phyloP scores from a whole-genome alignment of 2,888 invertebrate genomes.

The Eulithis prunata region DNA sequence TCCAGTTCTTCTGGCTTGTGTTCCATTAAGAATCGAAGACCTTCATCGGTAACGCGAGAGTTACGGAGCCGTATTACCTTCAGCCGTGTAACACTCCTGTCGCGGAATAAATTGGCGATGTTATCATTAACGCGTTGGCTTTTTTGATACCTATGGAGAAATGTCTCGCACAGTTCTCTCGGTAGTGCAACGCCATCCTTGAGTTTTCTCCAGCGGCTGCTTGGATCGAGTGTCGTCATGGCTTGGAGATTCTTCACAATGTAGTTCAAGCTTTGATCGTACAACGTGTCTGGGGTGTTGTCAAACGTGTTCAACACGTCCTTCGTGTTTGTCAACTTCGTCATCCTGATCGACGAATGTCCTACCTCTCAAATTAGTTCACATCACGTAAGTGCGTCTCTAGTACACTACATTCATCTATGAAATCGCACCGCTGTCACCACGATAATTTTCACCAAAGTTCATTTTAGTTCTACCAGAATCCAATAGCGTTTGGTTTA shows the following conservation, averaged over 20 bases:
- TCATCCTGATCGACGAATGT: slow-evolving; percentile 54
- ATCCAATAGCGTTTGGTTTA: no score
- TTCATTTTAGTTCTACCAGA: slow-evolving; percentile 4
- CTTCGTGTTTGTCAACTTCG: slow-evolving; percentile 57
- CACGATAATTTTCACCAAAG: neutral
- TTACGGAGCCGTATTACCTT: slow-evolving; percentile 88
- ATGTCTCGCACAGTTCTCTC: slow-evolving; percentile 88
- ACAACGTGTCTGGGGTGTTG: slow-evolving; percentile 84
- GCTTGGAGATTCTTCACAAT: slow-evolving; percentile 86
- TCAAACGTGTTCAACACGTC: slow-evolving; percentile 62
- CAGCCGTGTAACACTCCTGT: slow-evolving; percentile 87
- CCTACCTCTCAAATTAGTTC: slow-evolving; percentile 16
- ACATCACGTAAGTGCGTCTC: slow-evolving; percentile 25
- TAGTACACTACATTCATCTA: slow-evolving; percentile 6
- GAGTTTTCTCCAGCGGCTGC: slow-evolving; percentile 76
- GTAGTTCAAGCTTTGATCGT: slow-evolving; percentile 86
- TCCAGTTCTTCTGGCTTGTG: slow-evolving; percentile 91
- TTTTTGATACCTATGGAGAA: slow-evolving; percentile 85
- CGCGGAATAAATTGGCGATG: slow-evolving; percentile 89
- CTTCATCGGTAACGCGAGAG: slow-evolving; percentile 88
- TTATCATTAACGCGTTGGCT: slow-evolving; percentile 85
- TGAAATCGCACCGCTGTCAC: slow-evolving; percentile 18
- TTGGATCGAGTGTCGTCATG: slow-evolving; percentile 80
- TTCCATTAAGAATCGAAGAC: slow-evolving; percentile 87
- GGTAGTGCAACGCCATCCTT: slow-evolving; percentile 87